These are phyloP conservation scores for Sphecodes monilicornis DNA, from an alignment of 2,888 invertebrate species.

Conservation along the genomic window DNA sequence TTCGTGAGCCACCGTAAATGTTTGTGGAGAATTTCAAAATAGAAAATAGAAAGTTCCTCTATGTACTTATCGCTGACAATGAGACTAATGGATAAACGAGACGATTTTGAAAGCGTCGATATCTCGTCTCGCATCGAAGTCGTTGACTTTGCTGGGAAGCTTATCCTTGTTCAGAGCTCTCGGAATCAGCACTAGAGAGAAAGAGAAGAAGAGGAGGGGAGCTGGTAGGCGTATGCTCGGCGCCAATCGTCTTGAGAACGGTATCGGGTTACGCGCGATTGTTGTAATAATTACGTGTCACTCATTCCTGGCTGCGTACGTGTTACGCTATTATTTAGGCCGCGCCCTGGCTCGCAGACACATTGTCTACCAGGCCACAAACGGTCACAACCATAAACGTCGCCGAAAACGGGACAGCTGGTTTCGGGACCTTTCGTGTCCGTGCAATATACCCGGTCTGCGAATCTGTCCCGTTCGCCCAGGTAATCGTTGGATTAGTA, in stretches of 20 bases:
- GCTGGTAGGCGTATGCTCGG: constrained; percentile 62
- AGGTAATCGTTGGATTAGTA: neutral
- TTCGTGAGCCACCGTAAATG: too few relatives aligned
- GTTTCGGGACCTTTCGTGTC: neutral
- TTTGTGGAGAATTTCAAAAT: too few relatives aligned
- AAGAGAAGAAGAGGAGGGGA: neutral
- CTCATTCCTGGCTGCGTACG: constrained; percentile 51
- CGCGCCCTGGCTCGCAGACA: constrained; percentile 46
- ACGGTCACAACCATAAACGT: neutral
- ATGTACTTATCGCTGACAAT: neutral
- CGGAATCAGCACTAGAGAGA: neutral
- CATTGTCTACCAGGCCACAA: constrained; percentile 28
- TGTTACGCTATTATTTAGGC: constrained; percentile 59
- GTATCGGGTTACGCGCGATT: constrained; percentile 60
- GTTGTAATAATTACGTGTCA: constrained; percentile 67
- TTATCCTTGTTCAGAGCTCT: neutral
- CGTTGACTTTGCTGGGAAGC: constrained; percentile 42
- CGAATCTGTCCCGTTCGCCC: neutral
- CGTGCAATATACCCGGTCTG: neutral
- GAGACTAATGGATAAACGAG: neutral
- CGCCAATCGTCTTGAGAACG: constrained; percentile 59
- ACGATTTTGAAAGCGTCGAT: constrained; percentile 48
- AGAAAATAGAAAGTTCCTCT: neutral
- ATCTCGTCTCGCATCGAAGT: constrained; percentile 47
- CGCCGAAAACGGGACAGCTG: constrained; percentile 14